phyloP scores from a whole-genome alignment of 2,888 invertebrate genomes.

The Tenthredo mesomela region DNA sequence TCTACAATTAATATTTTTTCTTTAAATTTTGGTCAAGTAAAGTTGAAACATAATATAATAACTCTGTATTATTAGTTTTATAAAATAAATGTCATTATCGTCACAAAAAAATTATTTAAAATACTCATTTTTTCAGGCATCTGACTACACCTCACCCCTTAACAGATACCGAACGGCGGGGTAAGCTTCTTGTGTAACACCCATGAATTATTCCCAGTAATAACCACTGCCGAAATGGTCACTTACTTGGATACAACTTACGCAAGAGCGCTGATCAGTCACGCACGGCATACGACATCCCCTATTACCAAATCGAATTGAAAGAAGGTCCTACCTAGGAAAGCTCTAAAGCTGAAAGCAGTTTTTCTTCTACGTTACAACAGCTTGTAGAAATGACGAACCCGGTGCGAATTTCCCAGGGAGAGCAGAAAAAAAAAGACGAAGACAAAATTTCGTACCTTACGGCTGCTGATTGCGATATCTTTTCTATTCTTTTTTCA shows the following conservation, averaged over 20 bases:
- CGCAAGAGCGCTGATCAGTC: constrained; percentile 33
- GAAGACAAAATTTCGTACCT: neutral
- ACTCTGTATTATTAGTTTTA: too few species aligned
- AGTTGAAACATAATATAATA: too few species aligned
- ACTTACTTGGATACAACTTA: constrained; percentile 14
- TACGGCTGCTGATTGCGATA: neutral
- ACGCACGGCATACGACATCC: constrained; percentile 19
- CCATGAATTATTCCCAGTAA: neutral
- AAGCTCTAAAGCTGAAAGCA: neutral
- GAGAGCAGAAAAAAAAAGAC: neutral
- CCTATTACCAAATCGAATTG: constrained; percentile 18
- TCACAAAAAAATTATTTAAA: too few species aligned
- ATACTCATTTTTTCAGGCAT: too few species aligned
- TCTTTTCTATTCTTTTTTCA: neutral
- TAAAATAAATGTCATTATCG: too few species aligned
- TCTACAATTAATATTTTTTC: too few species aligned
- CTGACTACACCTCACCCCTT: too few species aligned
- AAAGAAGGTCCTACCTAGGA: neutral
- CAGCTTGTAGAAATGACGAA: neutral
- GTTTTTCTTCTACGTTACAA: neutral
- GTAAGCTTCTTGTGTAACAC: constrained; percentile 7
- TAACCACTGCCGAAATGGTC: neutral
- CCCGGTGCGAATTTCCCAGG: neutral
- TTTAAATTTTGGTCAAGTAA: too few species aligned
- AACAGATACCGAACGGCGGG: neutral